Evolutionary conservation across 2,113 vertebrate species (phyloP), one percentile per base, ranked within the genome.

Genomic region (Heliornis fulica): DNA sequence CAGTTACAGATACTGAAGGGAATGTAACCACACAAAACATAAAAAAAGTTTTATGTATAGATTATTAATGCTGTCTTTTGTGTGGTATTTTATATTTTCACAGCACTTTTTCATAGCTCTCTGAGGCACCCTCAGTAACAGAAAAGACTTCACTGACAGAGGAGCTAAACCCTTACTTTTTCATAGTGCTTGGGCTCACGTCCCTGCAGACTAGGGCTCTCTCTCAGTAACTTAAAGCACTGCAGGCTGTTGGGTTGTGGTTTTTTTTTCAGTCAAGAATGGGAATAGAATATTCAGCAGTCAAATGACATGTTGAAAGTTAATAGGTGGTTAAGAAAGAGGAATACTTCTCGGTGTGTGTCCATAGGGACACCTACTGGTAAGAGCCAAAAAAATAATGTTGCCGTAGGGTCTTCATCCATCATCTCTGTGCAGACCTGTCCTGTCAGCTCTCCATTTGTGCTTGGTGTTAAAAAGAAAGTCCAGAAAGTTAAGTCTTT

Each of bases 281-380:
- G 28, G 92, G 71, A 90, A 78, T 56, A 66, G 79, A 72, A 89
- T 90, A 87, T 57, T 87, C 77, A 76, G 43, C 51, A 78, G 81
- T 69, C 60, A 79, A 90, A 84, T 60, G 86, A 79, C 64, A 64
- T 34, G 50, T 34, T 14, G 12, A 71, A 90, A 81, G 90, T 75
- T 59, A 92, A 40, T 34, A 77, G 80, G 85, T 23, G 11, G 28
- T 68, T 56, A 66, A 56, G 43, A 68, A 34, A 32, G 34, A 32
- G 72, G 57, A 76, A 34, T 61, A 60, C 31, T 59, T 68, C 85
- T 43, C 36, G 68, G 64, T 91, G 53, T 69, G 95, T 61, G 93
- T 89, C 96, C 93, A 95, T 88, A 97, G 97, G 97, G 97, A 98
- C 97, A 98, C 93, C 97, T 98, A 86, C 97, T 80, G 97, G 97